Evolutionary conservation across 2,797 vertebrate genomes (phyloP).

Genomic region (Enteromius paludinosus): DNA sequence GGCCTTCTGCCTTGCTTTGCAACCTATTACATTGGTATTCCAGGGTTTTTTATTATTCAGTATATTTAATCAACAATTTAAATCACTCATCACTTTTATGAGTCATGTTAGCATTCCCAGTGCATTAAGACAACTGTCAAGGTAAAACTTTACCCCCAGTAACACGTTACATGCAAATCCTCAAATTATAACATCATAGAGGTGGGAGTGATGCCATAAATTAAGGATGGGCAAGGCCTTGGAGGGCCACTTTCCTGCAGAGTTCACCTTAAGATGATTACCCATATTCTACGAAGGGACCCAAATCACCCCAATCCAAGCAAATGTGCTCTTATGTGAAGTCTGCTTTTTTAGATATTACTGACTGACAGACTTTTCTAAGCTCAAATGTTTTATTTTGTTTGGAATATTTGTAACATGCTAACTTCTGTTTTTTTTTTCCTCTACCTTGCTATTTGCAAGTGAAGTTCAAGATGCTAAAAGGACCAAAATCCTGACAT

Average conservation of each 20-base stretch:
- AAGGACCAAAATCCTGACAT: not conserved
- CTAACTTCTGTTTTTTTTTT: not conserved
- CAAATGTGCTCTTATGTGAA: not conserved
- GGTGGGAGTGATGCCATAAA: too few species aligned
- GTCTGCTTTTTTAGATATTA: not conserved
- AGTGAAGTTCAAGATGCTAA: not conserved
- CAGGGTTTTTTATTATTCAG: constrained; percentile 42
- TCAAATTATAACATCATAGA: not conserved
- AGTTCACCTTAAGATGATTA: too few species aligned
- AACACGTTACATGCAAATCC: not conserved
- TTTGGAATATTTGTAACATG: not conserved
- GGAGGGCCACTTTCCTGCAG: too few species aligned
- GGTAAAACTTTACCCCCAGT: not conserved
- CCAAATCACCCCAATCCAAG: not conserved
- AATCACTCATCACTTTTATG: not conserved
- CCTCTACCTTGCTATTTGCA: not conserved
- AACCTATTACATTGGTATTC: constrained; percentile 80
- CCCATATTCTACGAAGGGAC: not conserved
- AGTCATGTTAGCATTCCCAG: not conserved
- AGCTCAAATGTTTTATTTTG: not conserved
- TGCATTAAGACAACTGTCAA: not conserved
- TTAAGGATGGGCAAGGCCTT: too few species aligned
- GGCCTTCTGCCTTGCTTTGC: constrained; percentile 57
- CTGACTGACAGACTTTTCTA: not conserved
- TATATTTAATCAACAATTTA: constrained; percentile 18